Conservation (phyloP, 2,888 invertebrate genomes). For the Leucoptera coffeella region DNA sequence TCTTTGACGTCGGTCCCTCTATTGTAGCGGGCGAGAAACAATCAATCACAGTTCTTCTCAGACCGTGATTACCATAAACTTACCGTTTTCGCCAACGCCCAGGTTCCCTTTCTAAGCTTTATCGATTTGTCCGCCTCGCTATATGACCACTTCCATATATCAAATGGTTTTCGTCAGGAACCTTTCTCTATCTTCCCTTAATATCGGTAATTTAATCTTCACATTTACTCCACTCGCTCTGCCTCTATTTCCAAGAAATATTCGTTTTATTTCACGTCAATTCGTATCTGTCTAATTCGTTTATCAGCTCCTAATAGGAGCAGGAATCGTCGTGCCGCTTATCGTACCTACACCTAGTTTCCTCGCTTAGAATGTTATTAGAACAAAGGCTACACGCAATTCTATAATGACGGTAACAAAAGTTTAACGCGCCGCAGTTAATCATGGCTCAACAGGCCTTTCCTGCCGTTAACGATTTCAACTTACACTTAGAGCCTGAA, state of each 20-base stretch:
- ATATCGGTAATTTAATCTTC: no score
- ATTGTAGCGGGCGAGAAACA: slow-evolving; percentile 21
- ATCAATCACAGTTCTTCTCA: slow-evolving; percentile 44
- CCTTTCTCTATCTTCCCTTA: slow-evolving; percentile 7
- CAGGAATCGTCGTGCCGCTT: no score
- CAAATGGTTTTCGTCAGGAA: slow-evolving; percentile 30
- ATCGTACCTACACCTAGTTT: no score
- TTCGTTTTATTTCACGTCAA: no score
- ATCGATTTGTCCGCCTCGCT: slow-evolving; percentile 34
- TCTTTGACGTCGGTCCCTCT: slow-evolving; percentile 9
- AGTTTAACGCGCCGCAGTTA: slow-evolving; percentile 35
- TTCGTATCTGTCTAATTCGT: no score
- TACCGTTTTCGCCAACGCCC: slow-evolving; percentile 42
- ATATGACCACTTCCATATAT: slow-evolving; percentile 16
- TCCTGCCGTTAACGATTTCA: slow-evolving; percentile 42
- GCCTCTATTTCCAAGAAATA: no score
- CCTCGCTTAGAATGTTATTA: no score
- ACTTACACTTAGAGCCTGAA: slow-evolving; percentile 34
- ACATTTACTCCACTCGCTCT: no score
- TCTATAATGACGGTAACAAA: slow-evolving; percentile 28
- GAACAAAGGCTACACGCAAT: slow-evolving; percentile 45
- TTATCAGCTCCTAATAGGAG: no score
- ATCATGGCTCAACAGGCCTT: slow-evolving; percentile 45
- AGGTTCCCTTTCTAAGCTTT: slow-evolving; percentile 40
- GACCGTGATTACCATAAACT: slow-evolving; percentile 49